Evolutionary conservation across 2,113 vertebrate genomes (phyloP).

Genomic region (Phrynosoma platyrhinos): DNA sequence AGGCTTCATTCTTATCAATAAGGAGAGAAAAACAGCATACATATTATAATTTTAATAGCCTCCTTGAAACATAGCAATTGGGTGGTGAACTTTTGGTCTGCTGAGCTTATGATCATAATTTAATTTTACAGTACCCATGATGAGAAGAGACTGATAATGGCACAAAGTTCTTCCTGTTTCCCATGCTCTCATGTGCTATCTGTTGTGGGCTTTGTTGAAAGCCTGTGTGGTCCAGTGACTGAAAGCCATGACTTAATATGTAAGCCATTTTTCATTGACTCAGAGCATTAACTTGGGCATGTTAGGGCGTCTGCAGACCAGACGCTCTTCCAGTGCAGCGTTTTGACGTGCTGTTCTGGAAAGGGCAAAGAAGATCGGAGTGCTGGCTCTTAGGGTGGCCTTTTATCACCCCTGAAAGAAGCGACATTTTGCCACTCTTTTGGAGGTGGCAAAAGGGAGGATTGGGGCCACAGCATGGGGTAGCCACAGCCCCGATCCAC

Average conservation of each 20-base stretch:
- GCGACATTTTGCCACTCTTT: no score
- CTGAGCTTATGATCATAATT: conserved; percentile 23
- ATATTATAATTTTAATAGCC: conserved; percentile 24
- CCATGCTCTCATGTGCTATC: neutral
- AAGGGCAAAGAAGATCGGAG: no score
- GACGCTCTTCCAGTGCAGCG: no score
- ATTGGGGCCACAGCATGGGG: no score
- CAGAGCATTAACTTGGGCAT: neutral
- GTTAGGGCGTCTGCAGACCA: no score
- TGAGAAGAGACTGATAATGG: neutral
- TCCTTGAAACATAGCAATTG: neutral
- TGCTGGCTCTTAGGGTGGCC: no score
- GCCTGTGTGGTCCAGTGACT: neutral
- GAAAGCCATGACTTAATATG: neutral
- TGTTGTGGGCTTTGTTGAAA: neutral
- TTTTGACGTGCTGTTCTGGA: no score
- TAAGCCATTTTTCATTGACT: neutral
- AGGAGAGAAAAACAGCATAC: conserved; percentile 11
- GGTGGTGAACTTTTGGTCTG: conserved; percentile 16
- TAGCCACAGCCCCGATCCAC: no score
- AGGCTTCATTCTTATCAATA: conserved; percentile 23
- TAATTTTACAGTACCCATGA: neutral
- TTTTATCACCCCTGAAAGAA: no score
- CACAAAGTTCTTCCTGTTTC: neutral
- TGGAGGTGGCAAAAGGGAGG: no score